Conservation (phyloP, 2,797 vertebrate species). For the Manis pentadactyla region DNA sequence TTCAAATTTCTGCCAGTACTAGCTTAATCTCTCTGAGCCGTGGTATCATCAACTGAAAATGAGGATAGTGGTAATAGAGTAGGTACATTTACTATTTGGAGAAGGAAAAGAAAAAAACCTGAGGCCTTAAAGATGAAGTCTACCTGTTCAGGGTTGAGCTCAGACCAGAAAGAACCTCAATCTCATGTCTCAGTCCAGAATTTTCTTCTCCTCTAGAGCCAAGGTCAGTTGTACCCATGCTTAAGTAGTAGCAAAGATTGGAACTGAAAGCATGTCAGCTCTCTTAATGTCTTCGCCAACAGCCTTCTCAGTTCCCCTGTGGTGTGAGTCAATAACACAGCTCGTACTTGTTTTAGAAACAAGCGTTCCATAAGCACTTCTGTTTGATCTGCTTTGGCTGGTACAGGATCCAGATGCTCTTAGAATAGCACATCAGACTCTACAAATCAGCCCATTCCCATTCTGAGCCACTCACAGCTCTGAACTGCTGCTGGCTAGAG, state of each 20-base stretch:
- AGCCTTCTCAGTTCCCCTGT: conserved; percentile 67
- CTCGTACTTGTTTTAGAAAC: conserved; percentile 73
- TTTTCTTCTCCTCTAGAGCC: conserved; percentile 49
- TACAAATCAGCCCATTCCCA: conserved; percentile 58
- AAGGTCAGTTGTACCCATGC: conserved; percentile 42
- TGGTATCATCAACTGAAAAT: conserved; percentile 32
- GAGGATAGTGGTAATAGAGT: neutral
- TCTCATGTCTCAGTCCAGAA: conserved; percentile 6
- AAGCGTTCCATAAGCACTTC: conserved; percentile 35
- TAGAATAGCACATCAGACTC: conserved; percentile 67
- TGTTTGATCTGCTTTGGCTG: conserved; percentile 75
- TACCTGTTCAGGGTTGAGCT: neutral
- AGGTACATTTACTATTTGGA: neutral
- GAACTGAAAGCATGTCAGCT: conserved; percentile 62
- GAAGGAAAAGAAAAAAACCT: neutral
- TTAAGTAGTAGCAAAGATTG: conserved; percentile 44
- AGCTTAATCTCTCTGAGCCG: conserved; percentile 5
- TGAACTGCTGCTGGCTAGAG: conserved; percentile 26
- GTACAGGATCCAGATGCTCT: conserved; percentile 70
- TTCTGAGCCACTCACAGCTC: conserved; percentile 1
- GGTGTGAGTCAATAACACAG: conserved; percentile 68
- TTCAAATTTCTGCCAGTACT: conserved; percentile 28
- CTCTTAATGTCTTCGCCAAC: conserved; percentile 55
- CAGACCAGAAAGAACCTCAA: neutral
- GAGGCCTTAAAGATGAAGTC: neutral